phyloP scores from a whole-genome alignment of 2,113 vertebrate species.

The Tetrao urogallus region DNA sequence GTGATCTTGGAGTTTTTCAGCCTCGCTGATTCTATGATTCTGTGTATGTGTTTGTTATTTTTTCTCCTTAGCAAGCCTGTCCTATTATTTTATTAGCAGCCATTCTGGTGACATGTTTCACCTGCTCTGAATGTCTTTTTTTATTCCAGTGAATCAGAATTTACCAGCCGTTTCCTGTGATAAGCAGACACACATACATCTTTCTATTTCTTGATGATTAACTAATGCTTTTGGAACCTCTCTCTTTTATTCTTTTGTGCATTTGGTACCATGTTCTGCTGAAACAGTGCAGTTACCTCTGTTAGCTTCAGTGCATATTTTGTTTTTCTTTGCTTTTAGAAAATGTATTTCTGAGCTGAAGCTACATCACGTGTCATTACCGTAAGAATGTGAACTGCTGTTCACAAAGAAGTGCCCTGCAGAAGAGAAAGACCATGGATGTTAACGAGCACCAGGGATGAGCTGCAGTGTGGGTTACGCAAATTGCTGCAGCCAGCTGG shows the following conservation, averaged over 20 bases:
- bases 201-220: neutral
- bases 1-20: too few relatives aligned
- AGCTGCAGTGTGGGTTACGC: neutral
- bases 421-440: neutral
- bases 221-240: neutral
- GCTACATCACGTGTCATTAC: accelerated
- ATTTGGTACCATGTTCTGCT: neutral
- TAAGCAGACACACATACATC: neutral
- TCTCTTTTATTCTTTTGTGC: neutral
- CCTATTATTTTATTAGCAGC: neutral
- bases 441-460: neutral
- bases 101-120: accelerated
- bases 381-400: neutral
- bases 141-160: neutral
- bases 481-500: neutral
- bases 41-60: neutral
- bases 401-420: neutral
- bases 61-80: neutral
- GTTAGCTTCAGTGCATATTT: neutral
- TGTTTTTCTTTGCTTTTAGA: neutral
- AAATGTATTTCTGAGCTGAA: neutral
- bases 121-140: neutral
- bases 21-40: too few relatives aligned
- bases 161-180: neutral
- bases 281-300: neutral